Evolutionary conservation across 2,888 invertebrate species (phyloP).

Genomic region (Siphlonurus alternatus): DNA sequence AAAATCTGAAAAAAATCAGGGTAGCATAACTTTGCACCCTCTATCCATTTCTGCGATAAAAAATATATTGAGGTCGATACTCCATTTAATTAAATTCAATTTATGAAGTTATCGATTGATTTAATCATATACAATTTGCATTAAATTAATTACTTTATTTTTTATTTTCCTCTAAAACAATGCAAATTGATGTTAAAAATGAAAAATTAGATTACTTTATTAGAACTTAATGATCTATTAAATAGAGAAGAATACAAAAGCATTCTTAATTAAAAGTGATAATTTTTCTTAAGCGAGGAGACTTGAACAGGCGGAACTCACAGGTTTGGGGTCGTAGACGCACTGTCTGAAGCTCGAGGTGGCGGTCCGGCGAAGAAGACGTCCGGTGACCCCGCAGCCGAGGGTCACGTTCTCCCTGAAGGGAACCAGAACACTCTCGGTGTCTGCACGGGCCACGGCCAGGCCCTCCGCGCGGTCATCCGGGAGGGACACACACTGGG

Average conservation of each 20-base stretch:
- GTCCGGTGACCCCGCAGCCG: slow-evolving; percentile 59
- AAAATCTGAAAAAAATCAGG: too few relatives aligned
- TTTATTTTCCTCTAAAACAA: too few relatives aligned
- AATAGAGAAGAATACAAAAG: slow-evolving; percentile 6
- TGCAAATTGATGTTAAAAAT: too few relatives aligned
- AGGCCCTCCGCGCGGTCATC: slow-evolving; percentile 80
- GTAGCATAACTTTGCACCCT: too few relatives aligned
- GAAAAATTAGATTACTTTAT: too few relatives aligned
- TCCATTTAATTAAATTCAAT: slow-evolving; percentile 3
- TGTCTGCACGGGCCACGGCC: slow-evolving; percentile 56
- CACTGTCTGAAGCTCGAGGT: slow-evolving; percentile 82
- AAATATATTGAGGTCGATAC: too few relatives aligned
- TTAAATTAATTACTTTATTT: too few relatives aligned
- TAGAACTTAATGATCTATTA: not conserved
- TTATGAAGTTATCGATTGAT: slow-evolving; percentile 4
- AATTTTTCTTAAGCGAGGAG: too few relatives aligned
- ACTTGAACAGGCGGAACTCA: slow-evolving; percentile 22
- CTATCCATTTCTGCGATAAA: too few relatives aligned
- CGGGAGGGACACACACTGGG: slow-evolving; percentile 75
- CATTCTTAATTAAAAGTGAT: too few relatives aligned
- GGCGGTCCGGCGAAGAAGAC: slow-evolving; percentile 60
- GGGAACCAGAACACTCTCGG: slow-evolving; percentile 67
- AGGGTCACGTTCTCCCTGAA: slow-evolving; percentile 83
- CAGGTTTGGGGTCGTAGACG: slow-evolving; percentile 83
- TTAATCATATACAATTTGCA: too few relatives aligned